phyloP scores from a whole-genome alignment of 2,113 vertebrate species.

The Gopherus flavomarginatus region DNA sequence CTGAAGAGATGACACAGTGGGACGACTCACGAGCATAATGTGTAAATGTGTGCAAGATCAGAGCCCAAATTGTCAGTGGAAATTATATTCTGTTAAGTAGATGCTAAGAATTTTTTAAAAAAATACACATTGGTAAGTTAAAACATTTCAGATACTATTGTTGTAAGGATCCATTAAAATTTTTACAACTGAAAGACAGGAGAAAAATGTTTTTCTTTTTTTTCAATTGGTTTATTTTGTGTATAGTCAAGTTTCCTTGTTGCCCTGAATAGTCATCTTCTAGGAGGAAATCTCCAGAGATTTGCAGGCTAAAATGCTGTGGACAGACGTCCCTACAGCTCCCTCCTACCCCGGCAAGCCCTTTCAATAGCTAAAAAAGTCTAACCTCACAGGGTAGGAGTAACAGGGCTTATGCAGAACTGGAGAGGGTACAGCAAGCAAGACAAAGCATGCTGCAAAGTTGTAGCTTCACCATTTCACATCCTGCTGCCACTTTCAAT shows the following conservation, averaged over 20 bases:
- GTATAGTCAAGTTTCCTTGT: not conserved
- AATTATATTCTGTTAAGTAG: not conserved
- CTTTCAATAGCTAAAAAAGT: not conserved
- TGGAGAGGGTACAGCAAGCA: not conserved
- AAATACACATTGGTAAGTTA: not conserved
- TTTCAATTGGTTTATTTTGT: not conserved
- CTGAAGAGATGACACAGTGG: not conserved
- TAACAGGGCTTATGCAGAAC: not conserved
- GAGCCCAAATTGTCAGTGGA: not conserved
- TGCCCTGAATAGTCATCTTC: not conserved
- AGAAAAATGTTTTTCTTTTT: not conserved
- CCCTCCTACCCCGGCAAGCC: not conserved
- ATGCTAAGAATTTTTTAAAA: not conserved
- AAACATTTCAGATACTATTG: not conserved
- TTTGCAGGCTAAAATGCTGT: not conserved
- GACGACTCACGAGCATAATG: not conserved
- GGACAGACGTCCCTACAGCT: not conserved
- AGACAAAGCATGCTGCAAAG: conserved; percentile 3
- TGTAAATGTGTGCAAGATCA: not conserved
- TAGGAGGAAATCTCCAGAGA: not conserved
- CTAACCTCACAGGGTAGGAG: not conserved
- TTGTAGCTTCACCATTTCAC: not conserved
- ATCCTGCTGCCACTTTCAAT: not conserved
- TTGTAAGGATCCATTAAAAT: not conserved
- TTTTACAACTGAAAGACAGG: not conserved